Percentiles rank a stretch among this genome's conserved stretches.
phyloP scores from a whole-genome alignment of 2,113 vertebrate genomes.

The Narcine bancroftii region DNA sequence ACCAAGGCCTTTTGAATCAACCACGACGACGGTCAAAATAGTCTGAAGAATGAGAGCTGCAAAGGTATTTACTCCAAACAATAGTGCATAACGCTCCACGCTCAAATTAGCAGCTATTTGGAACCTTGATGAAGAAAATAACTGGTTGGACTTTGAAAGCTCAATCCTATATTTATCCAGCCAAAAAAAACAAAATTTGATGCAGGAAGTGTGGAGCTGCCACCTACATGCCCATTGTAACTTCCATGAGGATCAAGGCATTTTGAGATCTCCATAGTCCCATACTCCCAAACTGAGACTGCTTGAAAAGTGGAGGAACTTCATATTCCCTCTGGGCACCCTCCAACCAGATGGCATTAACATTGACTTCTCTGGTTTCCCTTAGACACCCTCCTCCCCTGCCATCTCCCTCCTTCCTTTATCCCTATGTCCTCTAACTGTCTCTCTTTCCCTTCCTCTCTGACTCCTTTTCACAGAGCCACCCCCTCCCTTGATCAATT shows the following conservation, averaged over 20 bases:
- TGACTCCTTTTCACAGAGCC: too few species aligned
- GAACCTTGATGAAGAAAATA: conserved; percentile 47
- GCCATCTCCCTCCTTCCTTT: too few species aligned
- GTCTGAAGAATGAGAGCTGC: conserved; percentile 54
- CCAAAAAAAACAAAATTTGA: background rate
- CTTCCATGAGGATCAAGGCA: background rate
- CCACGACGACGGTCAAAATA: conserved; percentile 50
- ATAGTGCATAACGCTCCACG: conserved; percentile 58
- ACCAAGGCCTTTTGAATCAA: conserved; percentile 53
- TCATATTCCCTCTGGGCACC: too few species aligned
- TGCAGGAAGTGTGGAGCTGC: background rate
- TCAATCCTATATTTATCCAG: background rate
- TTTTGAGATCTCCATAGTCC: too few species aligned
- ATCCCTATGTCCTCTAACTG: too few species aligned
- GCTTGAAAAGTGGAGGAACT: too few species aligned
- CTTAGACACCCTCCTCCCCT: too few species aligned
- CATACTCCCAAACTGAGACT: too few species aligned
- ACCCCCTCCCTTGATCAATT: too few species aligned
- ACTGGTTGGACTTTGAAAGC: background rate
- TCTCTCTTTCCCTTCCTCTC: too few species aligned
- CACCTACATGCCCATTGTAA: background rate
- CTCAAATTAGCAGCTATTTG: conserved; percentile 58
- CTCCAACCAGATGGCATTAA: too few species aligned
- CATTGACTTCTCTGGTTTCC: too few species aligned
- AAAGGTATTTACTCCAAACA: conserved; percentile 60